Evolutionary conservation across 2,888 invertebrate species (phyloP).

Genomic region (Loripinus fragilis): DNA sequence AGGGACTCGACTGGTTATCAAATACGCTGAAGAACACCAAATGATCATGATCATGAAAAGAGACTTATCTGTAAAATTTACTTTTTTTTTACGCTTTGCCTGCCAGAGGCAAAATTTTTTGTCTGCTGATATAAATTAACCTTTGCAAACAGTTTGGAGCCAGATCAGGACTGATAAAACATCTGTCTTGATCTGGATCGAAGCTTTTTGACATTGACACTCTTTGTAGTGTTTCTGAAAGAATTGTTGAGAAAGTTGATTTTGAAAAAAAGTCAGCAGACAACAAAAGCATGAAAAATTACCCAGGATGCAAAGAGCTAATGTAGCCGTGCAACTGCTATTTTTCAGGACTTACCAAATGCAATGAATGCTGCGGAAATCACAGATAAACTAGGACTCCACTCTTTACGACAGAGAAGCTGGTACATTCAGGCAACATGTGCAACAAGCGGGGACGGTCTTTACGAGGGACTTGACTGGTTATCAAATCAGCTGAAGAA

Average conservation of each 20-base stretch:
- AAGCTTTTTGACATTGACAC: too few relatives aligned
- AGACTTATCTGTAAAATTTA: slow-evolving; percentile 1
- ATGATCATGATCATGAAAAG: slow-evolving; percentile 22
- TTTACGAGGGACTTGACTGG: slow-evolving; percentile 99
- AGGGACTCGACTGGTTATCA: slow-evolving; percentile 99
- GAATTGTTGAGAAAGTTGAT: too few relatives aligned
- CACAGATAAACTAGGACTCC: slow-evolving; percentile 95
- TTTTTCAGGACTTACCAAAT: slow-evolving; percentile 96
- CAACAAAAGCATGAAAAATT: too few relatives aligned
- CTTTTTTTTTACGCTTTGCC: background rate
- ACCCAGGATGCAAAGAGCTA: too few relatives aligned
- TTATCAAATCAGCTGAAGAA: slow-evolving; percentile 93
- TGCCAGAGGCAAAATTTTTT: too few relatives aligned
- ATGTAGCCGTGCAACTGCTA: slow-evolving; percentile 99
- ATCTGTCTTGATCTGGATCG: too few relatives aligned
- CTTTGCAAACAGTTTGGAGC: too few relatives aligned
- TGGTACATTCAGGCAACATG: slow-evolving; percentile 99
- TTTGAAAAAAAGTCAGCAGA: too few relatives aligned
- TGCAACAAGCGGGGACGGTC: slow-evolving; percentile 96
- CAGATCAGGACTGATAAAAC: too few relatives aligned
- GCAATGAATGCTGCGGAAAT: slow-evolving; percentile 97
- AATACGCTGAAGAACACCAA: slow-evolving; percentile 96
- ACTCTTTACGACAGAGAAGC: slow-evolving; percentile 92
- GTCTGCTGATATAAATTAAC: too few relatives aligned
- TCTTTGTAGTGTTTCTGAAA: too few relatives aligned